A percentile compares a stretch with the other conserved stretches of the same genome.
phyloP scores from a whole-genome alignment of 2,797 vertebrate genomes.

The Brachyrhaphis roseni region DNA sequence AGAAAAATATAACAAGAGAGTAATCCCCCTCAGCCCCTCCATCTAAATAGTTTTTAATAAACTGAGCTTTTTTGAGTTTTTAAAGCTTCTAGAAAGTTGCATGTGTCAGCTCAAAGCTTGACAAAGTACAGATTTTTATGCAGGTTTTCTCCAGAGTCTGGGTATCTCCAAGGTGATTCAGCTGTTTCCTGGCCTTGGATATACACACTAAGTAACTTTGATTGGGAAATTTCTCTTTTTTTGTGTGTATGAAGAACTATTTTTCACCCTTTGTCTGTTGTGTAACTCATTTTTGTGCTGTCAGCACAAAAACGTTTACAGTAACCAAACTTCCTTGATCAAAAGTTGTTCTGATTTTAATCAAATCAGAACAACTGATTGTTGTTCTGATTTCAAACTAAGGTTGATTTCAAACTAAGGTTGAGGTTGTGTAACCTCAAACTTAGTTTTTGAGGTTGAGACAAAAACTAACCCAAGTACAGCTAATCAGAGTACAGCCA shows the following conservation, averaged over 20 bases:
- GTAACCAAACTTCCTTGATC: too few relatives aligned
- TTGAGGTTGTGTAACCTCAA: too few relatives aligned
- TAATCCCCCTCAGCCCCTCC: neutral
- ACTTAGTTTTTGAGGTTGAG: too few relatives aligned
- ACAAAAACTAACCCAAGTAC: conserved; percentile 19
- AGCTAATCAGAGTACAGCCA: conserved; percentile 20
- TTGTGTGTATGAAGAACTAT: neutral
- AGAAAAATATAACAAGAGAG: neutral
- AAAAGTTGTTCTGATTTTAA: too few relatives aligned
- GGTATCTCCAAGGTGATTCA: conserved; percentile 24
- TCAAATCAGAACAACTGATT: too few relatives aligned
- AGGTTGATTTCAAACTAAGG: too few relatives aligned
- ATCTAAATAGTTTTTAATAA: conserved; percentile 60
- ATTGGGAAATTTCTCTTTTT: neutral
- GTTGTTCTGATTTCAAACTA: too few relatives aligned
- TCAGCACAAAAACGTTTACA: too few relatives aligned
- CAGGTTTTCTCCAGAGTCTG: conserved; percentile 29
- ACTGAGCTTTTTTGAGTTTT: conserved; percentile 57
- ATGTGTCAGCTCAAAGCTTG: conserved; percentile 42
- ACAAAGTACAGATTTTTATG: conserved; percentile 38
- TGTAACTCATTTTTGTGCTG: neutral
- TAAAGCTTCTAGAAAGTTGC: conserved; percentile 51
- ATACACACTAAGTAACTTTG: conserved; percentile 19
- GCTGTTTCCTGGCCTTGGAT: conserved; percentile 34
- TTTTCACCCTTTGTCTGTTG: conserved; percentile 4